A percentile compares a stretch with the other conserved stretches of the same genome.
Evolutionary conservation across 2,888 invertebrate species (phyloP).

Genomic region (Tyria jacobaeae): DNA sequence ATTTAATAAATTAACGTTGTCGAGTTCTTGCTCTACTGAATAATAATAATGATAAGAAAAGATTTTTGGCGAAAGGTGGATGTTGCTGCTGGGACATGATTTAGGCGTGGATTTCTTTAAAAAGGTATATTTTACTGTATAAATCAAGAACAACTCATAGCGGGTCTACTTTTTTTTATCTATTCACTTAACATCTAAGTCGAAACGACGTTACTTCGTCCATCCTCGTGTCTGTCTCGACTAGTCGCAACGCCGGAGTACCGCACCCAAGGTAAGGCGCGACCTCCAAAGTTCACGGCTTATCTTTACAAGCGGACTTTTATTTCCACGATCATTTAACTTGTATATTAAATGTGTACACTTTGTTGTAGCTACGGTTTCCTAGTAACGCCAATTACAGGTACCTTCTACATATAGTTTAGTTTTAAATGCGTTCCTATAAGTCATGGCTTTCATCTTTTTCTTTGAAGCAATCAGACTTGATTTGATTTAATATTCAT

Average conservation of each 20-base stretch:
- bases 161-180: too few relatives aligned
- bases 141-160: too few relatives aligned
- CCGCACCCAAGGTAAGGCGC: slow-evolving; percentile 8
- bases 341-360: not conserved
- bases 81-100: too few relatives aligned
- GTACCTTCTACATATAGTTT: not conserved
- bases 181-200: not conserved
- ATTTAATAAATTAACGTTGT: too few relatives aligned
- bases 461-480: not conserved
- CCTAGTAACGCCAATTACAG: slow-evolving; percentile 10
- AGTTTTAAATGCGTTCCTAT: not conserved
- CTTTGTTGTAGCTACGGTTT: slow-evolving; percentile 4
- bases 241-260: slow-evolving; percentile 9
- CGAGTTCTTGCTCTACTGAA: too few relatives aligned
- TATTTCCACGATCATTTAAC: slow-evolving; percentile 9
- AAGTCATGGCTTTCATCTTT: not conserved
- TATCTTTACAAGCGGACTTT: slow-evolving; percentile 12
- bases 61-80: too few relatives aligned
- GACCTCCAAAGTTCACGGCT: slow-evolving; percentile 35
- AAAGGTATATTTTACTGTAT: too few relatives aligned
- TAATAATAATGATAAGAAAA: too few relatives aligned
- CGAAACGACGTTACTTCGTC: not conserved
- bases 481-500: too few relatives aligned
- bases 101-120: too few relatives aligned
- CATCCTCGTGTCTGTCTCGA: slow-evolving; percentile 9